A percentile compares a stretch with the other conserved stretches of the same genome.
These are phyloP conservation scores for Raja brachyura DNA, from an alignment of 2,113 vertebrate genomes.

Conservation along the genomic window DNA sequence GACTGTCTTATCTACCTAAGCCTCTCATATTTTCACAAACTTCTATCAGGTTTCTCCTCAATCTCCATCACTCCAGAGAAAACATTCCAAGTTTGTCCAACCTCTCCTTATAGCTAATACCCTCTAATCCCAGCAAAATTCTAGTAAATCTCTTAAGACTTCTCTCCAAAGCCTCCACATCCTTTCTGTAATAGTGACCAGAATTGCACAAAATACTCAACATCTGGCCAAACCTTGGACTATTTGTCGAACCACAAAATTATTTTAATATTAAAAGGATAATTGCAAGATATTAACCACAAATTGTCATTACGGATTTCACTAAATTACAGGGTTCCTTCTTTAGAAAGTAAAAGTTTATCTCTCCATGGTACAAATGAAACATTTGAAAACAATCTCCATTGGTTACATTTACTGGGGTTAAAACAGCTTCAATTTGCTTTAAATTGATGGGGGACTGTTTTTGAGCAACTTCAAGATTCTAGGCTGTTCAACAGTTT, in stretches of 20 bases:
- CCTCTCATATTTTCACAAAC: no score
- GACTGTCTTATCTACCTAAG: no score
- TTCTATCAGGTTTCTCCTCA: no score
- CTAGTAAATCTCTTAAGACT: background rate
- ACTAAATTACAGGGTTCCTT: background rate
- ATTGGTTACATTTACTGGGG: background rate
- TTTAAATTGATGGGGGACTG: background rate
- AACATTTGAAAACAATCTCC: background rate
- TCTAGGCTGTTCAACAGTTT: background rate
- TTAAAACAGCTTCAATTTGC: background rate
- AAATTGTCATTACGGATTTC: background rate
- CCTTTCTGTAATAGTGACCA: no score
- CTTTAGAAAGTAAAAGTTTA: background rate
- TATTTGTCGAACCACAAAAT: background rate
- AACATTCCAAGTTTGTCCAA: no score
- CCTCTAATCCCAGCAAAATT: no score
- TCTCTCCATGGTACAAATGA: background rate
- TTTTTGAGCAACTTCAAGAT: background rate
- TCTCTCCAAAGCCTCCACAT: no score
- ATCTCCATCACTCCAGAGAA: no score
- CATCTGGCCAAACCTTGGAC: background rate
- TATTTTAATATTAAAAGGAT: background rate
- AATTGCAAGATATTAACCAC: background rate
- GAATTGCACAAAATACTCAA: no score
- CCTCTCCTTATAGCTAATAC: no score